phyloP scores from a whole-genome alignment of 2,888 invertebrate species.

The Stenoptilia bipunctidactyla region DNA sequence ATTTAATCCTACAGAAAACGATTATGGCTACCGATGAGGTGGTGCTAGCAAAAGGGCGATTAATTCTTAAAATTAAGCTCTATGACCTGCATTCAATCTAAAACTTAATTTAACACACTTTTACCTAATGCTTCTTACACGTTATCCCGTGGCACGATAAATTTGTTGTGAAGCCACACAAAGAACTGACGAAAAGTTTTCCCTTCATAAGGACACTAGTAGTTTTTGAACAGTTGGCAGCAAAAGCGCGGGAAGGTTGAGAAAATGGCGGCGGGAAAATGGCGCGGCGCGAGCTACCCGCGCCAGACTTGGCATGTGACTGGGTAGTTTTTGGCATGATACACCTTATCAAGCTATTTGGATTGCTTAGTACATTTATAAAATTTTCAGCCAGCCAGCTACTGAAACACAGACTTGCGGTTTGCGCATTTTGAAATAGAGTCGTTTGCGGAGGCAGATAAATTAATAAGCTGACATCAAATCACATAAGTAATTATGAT shows the following conservation, averaged over 20 bases:
- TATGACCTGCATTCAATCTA: no score
- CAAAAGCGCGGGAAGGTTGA: conserved; percentile 30
- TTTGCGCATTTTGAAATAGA: no score
- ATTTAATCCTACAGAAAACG: no score
- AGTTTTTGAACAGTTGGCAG: conserved; percentile 20
- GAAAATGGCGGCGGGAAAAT: conserved; percentile 14
- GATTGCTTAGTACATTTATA: conserved; percentile 18
- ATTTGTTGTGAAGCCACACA: conserved; percentile 14
- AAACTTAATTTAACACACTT: neutral
- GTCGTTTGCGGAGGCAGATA: no score
- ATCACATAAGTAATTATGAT: no score
- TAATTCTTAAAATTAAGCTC: no score
- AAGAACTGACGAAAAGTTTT: conserved; percentile 27
- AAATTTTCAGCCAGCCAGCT: no score
- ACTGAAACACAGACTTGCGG: no score
- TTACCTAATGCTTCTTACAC: neutral
- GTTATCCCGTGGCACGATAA: conserved; percentile 1
- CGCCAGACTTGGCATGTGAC: conserved; percentile 41
- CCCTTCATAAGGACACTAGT: conserved; percentile 55
- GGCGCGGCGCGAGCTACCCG: conserved; percentile 24
- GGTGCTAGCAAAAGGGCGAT: no score
- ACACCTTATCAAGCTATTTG: conserved; percentile 28
- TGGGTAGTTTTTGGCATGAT: conserved; percentile 51
- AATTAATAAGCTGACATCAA: no score
- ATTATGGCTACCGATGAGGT: no score